Base-by-base conservation (phyloP, 2,113 vertebrate species). In the Ia io region DNA sequence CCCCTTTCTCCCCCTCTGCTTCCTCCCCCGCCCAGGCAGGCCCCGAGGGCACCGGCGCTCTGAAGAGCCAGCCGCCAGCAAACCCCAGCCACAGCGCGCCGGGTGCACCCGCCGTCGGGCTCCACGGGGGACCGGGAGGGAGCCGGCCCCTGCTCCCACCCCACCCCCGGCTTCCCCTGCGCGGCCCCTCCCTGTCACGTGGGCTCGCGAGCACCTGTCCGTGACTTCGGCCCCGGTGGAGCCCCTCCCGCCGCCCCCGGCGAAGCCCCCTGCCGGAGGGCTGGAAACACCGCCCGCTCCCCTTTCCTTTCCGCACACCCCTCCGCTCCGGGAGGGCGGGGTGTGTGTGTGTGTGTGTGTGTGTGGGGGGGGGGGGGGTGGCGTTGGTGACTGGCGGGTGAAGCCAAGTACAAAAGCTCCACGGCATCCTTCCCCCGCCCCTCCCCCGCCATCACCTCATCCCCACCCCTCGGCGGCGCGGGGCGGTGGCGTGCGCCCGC, bases 121-220 rank as follows among this genome's bases (percentile, higher is more conserved):
- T 53, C 74, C 20, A 0, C 32, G 11, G 76, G 53, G 18, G 20
- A 74, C 59, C 25, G 17, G 2, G n/a, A 8, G 44, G 59, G 56
- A 69, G 32, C 32, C n/a, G 20, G 49, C n/a, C n/a, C 49, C 49
- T 2, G 49, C 76, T 49, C 61, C 56, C 53, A 22, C 20, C 73
- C 44, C 44, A 70, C 28, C 94, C 44, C 80, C 73, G 74, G 78
- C 87, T 42, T 88, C 95, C 88, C 90, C 42, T 0, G 80, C 74
- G 87, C 53, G 20, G 92, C 63, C 84, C 97, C 96, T 96, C 92
- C 90, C 85, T 9, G 98, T 98, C 98, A 98, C 98, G 96, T 98
- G 98, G 98, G 78, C 82, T 71, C 93, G 70, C 88, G 96, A 98
- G 97, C 98, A 99, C 98, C 98, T 99, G 98, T 98, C 96, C 98